These are phyloP conservation scores for Hippocampus mohnikei DNA, from an alignment of 2,113 vertebrate species.

Conservation along the genomic window DNA sequence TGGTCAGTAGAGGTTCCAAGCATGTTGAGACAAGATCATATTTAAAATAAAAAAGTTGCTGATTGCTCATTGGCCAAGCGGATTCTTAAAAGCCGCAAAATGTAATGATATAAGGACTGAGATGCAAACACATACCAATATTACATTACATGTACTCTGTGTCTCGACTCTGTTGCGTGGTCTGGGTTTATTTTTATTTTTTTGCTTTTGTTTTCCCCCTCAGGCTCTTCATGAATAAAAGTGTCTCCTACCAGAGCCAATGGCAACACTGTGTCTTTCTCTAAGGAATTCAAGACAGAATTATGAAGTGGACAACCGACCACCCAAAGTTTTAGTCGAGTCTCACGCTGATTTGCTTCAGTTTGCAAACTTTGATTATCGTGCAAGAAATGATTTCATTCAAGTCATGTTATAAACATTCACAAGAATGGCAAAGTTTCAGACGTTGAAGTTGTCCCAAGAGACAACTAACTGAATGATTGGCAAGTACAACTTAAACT, in stretches of 20 bases:
- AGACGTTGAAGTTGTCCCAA: not conserved
- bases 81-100: not conserved
- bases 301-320: not conserved
- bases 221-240: not conserved
- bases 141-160: no score
- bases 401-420: not conserved
- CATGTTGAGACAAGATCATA: no score
- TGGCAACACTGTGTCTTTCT: not conserved
- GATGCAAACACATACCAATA: no score
- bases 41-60: no score
- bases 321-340: not conserved
- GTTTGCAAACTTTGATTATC: not conserved
- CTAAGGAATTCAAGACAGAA: not conserved
- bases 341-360: not conserved
- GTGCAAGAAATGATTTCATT: not conserved
- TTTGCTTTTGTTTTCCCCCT: no score
- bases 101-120: no score
- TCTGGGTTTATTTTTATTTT: no score
- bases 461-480: not conserved
- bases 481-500: not conserved
- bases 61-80: no score
- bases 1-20: no score
- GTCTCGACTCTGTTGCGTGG: no score
- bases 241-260: not conserved
- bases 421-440: not conserved